Conservation (phyloP, 2,113 vertebrate species). For the Pygoscelis antarcticus region DNA sequence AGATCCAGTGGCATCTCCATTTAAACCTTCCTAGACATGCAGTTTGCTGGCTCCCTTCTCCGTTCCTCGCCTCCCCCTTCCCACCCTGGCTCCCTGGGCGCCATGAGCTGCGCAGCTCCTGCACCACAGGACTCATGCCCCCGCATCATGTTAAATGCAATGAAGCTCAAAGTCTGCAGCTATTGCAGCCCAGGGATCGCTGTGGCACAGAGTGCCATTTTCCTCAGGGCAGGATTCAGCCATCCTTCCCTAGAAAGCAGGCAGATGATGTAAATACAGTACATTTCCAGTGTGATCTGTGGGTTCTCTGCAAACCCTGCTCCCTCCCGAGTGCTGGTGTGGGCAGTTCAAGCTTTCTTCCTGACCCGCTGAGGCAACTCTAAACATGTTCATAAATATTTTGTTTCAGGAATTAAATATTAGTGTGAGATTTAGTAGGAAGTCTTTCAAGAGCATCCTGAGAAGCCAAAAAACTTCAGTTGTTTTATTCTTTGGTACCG, state of each 20-base stretch:
- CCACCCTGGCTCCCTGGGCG: accelerated
- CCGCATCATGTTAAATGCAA: accelerated
- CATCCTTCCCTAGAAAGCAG: too few species aligned
- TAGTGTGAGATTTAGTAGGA: background rate
- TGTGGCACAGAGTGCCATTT: accelerated
- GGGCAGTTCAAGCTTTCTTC: background rate
- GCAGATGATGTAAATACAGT: accelerated
- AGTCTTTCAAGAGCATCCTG: background rate
- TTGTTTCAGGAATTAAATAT: background rate
- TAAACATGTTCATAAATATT: background rate
- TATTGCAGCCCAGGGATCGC: background rate
- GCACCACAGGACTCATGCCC: accelerated
- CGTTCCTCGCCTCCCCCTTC: accelerated
- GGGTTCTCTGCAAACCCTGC: background rate
- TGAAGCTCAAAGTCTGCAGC: background rate
- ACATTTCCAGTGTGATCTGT: accelerated
- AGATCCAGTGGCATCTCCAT: background rate
- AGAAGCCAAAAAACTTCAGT: background rate
- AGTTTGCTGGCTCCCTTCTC: background rate
- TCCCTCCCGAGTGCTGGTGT: accelerated
- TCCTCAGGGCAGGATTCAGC: background rate
- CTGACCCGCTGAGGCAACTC: background rate
- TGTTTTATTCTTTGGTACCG: background rate
- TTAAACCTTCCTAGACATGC: background rate
- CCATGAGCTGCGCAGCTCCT: accelerated